A percentile compares a stretch with the other conserved stretches of the same genome.
phyloP scores from a whole-genome alignment of 2,888 invertebrate genomes.

The Melanotus villosus region DNA sequence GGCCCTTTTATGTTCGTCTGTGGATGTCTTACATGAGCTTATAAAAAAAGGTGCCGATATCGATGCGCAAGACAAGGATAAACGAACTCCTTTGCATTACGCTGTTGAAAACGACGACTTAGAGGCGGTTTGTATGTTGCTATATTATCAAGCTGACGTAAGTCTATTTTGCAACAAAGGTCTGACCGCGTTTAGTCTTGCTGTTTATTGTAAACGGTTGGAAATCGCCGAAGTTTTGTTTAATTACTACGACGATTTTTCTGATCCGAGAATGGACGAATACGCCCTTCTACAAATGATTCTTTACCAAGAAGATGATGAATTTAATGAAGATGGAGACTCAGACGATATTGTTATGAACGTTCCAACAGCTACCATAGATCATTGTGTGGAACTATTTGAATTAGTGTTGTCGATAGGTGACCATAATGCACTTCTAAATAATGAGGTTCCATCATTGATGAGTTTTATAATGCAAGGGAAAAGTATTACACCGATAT shows the following conservation, averaged over 20 bases:
- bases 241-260: constrained; percentile 47
- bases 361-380: too few relatives aligned
- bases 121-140: constrained; percentile 56
- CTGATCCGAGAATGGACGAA: constrained; percentile 36
- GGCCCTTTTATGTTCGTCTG: constrained; percentile 38
- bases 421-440: too few relatives aligned
- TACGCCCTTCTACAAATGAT: constrained; percentile 50
- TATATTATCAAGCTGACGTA: constrained; percentile 57
- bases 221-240: constrained; percentile 51
- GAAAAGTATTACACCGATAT: neutral
- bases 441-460: too few relatives aligned
- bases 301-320: constrained; percentile 42
- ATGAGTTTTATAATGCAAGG: neutral
- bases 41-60: constrained; percentile 56
- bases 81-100: constrained; percentile 56
- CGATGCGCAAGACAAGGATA: constrained; percentile 52
- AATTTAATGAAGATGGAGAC: constrained; percentile 49
- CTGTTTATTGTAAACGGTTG: constrained; percentile 46
- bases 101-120: constrained; percentile 48
- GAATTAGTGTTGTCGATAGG: too few relatives aligned
- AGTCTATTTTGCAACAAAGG: constrained; percentile 35
- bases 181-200: constrained; percentile 55
- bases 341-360: too few relatives aligned
- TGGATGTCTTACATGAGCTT: constrained; percentile 50
- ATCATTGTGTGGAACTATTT: too few relatives aligned